Percentiles rank a stretch among this genome's conserved stretches.
Evolutionary conservation across 2,888 invertebrate genomes (phyloP).

Genomic region (Spisula solida): DNA sequence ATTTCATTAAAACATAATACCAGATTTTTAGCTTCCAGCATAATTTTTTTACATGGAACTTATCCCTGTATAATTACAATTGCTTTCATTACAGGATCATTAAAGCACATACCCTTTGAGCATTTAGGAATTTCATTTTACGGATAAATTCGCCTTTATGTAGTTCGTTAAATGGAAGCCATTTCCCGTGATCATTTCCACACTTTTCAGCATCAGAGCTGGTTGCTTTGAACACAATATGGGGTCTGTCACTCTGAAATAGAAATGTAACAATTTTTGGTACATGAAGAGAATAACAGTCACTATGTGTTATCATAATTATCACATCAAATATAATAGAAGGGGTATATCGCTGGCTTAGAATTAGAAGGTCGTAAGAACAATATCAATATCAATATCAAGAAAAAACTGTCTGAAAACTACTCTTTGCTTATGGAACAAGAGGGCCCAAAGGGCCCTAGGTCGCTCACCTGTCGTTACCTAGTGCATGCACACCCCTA

Average conservation of each 20-base stretch:
- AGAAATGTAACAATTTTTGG: not conserved
- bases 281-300: too few species aligned
- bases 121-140: slow-evolving; percentile 81
- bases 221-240: slow-evolving; percentile 98
- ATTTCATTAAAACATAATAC: not conserved
- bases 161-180: slow-evolving; percentile 85
- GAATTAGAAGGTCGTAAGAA: too few species aligned
- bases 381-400: too few species aligned
- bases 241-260: slow-evolving; percentile 97
- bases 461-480: too few species aligned
- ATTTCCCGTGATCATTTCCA: slow-evolving; percentile 88
- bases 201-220: slow-evolving; percentile 97
- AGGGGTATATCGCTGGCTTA: too few species aligned
- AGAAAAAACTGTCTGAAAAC: too few species aligned
- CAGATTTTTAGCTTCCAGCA: not conserved
- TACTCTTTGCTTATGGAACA: too few species aligned
- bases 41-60: not conserved
- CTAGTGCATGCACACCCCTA: too few species aligned
- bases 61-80: not conserved
- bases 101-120: slow-evolving; percentile 76
- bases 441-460: too few species aligned
- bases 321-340: not conserved
- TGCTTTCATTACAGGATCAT: not conserved
- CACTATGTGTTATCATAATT: not conserved
- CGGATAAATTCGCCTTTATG: slow-evolving; percentile 85